Base-by-base conservation (phyloP, 2,888 invertebrate species). In the Calameuta pallipes region DNA sequence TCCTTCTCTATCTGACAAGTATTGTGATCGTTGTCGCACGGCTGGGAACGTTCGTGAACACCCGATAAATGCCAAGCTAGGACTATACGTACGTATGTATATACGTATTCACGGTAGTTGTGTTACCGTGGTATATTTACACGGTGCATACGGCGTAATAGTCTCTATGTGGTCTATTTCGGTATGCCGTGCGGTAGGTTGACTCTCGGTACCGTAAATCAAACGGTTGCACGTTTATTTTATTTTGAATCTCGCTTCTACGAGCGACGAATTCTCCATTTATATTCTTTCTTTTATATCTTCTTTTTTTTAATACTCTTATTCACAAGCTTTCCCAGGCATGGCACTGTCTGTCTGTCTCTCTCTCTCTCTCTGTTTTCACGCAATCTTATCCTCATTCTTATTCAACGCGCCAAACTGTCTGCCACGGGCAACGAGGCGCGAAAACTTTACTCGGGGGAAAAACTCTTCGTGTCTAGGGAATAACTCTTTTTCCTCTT, bases 201-300 rank as follows among this genome's bases (percentile, higher is more conserved):
- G 36, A 35, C 31, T 86, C 84, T 80, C 83, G 85, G 84, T 82
- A 82, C 86, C 87, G 87, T 89, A 90, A 90, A 90, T 89, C 89
- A 89, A 89, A 88, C 85, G 85, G 85, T 84, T 84, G 79, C 82
- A 81, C 82, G 83, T 88, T 88, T 87, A 87, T 87, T 87, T 87
- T 86, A 82, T 83, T 82, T 80, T 82, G 81, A 83, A 82, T 81
- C 81, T 82, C 82, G 78, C 79, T 71, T 76, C 68, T 75, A 31
- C 69, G 80, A 82, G 81, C 82, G 81, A 81, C 82, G 81, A 84
- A 86, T 85, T 84, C 81, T 81, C 70, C 80, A 78, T 35, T 76
- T 73, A 74, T 73, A 69, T 76, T 79, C 34, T 69, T 78, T 78
- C 79, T 71, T 77, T 75, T 69, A 41, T 69, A 1, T 37, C 33